phyloP scores from a whole-genome alignment of 2,888 invertebrate species.

The Geotrupes spiniger region DNA sequence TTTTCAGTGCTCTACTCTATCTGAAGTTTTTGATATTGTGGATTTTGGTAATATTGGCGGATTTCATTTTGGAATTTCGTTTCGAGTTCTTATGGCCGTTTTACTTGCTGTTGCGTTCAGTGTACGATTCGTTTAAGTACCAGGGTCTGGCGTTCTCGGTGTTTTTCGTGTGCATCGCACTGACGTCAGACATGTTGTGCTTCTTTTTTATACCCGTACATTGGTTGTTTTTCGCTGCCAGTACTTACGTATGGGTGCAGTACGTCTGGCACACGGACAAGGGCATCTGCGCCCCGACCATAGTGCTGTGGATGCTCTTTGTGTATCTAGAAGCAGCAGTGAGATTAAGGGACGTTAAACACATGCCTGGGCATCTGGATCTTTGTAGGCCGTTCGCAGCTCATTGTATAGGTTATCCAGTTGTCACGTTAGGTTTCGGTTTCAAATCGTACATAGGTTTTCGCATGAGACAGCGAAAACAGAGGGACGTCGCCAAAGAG shows the following conservation, averaged over 20 bases:
- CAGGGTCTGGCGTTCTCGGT: slow-evolving; percentile 97
- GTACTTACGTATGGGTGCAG: slow-evolving; percentile 98
- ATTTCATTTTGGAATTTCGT: slow-evolving; percentile 96
- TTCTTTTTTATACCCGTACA: slow-evolving; percentile 98
- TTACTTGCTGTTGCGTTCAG: slow-evolving; percentile 92
- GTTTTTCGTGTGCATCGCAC: slow-evolving; percentile 96
- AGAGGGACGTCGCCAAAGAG: slow-evolving; percentile 90
- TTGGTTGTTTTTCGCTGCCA: slow-evolving; percentile 96
- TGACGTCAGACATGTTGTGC: slow-evolving; percentile 97
- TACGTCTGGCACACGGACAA: slow-evolving; percentile 97
- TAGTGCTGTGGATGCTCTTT: slow-evolving; percentile 89
- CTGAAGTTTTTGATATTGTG: slow-evolving; percentile 93
- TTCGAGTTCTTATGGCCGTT: slow-evolving; percentile 99
- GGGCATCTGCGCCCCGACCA: slow-evolving; percentile 91
- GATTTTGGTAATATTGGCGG: slow-evolving; percentile 91
- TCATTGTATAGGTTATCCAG: slow-evolving; percentile 87
- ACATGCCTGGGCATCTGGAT: slow-evolving; percentile 82
- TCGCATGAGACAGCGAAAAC: slow-evolving; percentile 85
- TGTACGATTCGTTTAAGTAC: slow-evolving; percentile 96
- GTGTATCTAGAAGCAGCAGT: slow-evolving; percentile 93
- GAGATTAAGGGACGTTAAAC: slow-evolving; percentile 77
- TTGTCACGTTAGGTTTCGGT: slow-evolving; percentile 92
- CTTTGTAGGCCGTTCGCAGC: slow-evolving; percentile 95
- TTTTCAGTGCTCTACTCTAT: slow-evolving; percentile 88
- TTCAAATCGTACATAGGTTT: slow-evolving; percentile 91